These are phyloP conservation scores for Acridotheres tristis DNA, from an alignment of 2,797 vertebrate genomes.

Conservation along the genomic window DNA sequence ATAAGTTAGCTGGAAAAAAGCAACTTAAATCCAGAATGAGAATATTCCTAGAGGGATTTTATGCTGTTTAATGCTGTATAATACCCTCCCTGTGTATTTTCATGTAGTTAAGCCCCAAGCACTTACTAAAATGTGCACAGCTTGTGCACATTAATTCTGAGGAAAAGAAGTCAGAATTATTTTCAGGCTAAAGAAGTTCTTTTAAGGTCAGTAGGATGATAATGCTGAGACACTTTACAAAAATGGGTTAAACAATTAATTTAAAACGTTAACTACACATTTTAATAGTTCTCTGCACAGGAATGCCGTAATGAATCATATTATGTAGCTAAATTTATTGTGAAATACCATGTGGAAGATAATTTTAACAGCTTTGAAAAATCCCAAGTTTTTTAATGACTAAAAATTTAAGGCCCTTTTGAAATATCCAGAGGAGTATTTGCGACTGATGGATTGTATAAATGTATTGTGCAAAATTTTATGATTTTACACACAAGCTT, in stretches of 20 bases:
- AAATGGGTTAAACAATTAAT: background rate
- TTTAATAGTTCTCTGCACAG: background rate
- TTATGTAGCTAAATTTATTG: background rate
- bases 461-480: background rate
- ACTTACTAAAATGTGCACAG: background rate
- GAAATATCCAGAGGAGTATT: background rate
- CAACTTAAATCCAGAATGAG: background rate
- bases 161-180: background rate
- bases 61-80: background rate
- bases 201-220: background rate
- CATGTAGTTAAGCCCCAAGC: background rate
- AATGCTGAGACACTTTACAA: background rate
- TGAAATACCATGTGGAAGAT: background rate
- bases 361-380: background rate
- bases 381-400: background rate
- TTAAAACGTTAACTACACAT: background rate
- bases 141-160: background rate
- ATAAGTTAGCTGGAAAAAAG: background rate
- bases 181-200: background rate
- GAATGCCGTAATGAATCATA: background rate
- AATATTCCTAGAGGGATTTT: background rate
- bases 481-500: background rate
- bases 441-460: background rate
- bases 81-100: background rate
- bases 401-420: background rate